Evolutionary conservation across 2,888 invertebrate species (phyloP), one percentile per base, ranked within the genome.

Genomic region (Plebejus argus): DNA sequence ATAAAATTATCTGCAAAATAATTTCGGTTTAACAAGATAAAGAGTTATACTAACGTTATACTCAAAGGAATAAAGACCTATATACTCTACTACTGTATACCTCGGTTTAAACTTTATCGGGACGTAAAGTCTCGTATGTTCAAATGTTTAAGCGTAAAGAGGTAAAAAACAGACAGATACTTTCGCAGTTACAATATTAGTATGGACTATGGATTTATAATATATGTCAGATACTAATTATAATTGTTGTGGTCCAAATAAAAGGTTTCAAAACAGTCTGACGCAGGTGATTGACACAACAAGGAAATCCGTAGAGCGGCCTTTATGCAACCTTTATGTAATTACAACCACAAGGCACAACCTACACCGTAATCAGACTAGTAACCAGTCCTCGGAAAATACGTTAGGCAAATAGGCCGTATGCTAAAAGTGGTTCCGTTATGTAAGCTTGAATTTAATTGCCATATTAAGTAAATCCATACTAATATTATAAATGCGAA

Each of bases 261-360:
- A 58, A 45, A 58, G 8, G 58, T 58, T 20, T 58, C 8, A 20
- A 58, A 58, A 58, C 2, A 23, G 61, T 66, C 12, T 49, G 28
- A 45, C 18, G 15, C 45, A n/a, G 66, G 8, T 20, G 20, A 79
- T 81, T 76, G 79, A 82, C 80, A 82, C 28, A 78, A 79, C 66
- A 2, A 89, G 91, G 89, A 91, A 91, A 90, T 91, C 89, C 89
- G 90, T 86, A 83, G 84, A 79, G 88, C 88, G 85, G 85, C 85
- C 88, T 79, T 77, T 70, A 78, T 78, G 78, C 76, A 79, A 78
- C 39, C 66, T 66, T 66, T 66, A 66, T 33, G 18, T 66, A 66
- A 66, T 33, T 66, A 66, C 66, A 33, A 66, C 66, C 66, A 33
- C 28, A 66, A 49, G 49, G 28, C 12, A 28, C 28, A 75, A 79